These are phyloP conservation scores for Lophochroa leadbeateri DNA, from an alignment of 2,113 vertebrate genomes.

Conservation along the genomic window DNA sequence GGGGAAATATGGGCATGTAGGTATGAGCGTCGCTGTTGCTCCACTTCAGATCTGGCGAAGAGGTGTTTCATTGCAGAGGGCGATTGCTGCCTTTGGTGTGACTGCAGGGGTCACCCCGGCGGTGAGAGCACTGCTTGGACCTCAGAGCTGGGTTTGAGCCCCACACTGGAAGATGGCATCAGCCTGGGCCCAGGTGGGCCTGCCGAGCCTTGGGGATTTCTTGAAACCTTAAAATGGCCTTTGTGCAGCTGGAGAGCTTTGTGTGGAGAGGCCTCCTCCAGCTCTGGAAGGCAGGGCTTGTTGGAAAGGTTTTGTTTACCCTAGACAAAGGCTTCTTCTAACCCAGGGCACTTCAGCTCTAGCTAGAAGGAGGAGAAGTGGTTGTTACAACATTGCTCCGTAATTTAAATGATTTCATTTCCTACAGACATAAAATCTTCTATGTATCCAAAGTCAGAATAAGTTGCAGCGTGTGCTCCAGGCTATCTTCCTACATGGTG, in stretches of 20 bases:
- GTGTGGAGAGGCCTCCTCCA: neutral
- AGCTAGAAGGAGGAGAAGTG: neutral
- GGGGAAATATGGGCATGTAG: neutral
- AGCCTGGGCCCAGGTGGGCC: neutral
- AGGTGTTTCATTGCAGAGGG: neutral
- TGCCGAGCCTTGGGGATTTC: neutral
- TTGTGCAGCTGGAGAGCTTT: neutral
- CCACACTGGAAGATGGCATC: accelerated
- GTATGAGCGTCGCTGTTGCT: neutral
- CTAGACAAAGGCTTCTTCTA: neutral
- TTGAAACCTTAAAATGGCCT: neutral
- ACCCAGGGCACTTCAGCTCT: neutral
- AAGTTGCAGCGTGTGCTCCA: neutral
- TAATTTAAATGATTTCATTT: neutral
- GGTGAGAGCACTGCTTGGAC: neutral
- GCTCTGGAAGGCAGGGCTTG: neutral
- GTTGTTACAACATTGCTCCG: neutral
- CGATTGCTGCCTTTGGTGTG: accelerated
- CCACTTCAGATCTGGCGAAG: neutral
- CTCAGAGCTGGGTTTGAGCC: neutral
- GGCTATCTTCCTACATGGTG: accelerated
- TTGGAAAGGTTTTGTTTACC: neutral
- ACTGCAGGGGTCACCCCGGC: neutral
- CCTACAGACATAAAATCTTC: neutral
- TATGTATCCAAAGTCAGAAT: neutral